phyloP scores from a whole-genome alignment of 2,888 invertebrate genomes.

The Xanthia icteritia region DNA sequence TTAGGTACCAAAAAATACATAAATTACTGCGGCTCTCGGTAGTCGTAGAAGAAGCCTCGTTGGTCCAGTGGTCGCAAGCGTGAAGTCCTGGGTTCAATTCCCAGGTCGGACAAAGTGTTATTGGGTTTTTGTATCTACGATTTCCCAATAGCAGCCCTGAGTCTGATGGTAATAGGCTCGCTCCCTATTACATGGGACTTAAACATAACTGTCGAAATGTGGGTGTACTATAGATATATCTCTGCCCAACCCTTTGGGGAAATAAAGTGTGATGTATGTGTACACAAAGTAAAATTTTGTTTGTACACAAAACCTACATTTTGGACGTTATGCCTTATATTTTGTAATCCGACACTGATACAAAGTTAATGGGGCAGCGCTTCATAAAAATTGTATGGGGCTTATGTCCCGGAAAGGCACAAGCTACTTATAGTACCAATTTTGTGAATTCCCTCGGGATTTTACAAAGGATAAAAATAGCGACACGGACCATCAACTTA shows the following conservation, averaged over 20 bases:
- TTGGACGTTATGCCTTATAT: constrained; percentile 14
- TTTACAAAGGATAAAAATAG: constrained; percentile 35
- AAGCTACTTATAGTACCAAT: constrained; percentile 43
- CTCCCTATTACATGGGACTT: not conserved
- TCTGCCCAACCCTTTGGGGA: not conserved
- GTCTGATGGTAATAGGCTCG: not conserved
- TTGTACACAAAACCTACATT: not conserved
- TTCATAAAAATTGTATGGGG: constrained; percentile 53
- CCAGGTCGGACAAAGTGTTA: not conserved
- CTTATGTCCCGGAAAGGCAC: constrained; percentile 48
- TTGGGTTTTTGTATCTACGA: not conserved
- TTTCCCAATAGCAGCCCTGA: not conserved
- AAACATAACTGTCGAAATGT: not conserved
- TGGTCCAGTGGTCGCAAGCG: not conserved
- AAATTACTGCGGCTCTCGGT: not conserved
- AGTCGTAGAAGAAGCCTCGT: not conserved
- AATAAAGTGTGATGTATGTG: not conserved
- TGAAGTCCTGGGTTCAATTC: not conserved
- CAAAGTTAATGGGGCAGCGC: constrained; percentile 54
- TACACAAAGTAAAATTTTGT: not conserved
- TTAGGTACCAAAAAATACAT: not conserved
- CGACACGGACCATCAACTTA: constrained; percentile 45
- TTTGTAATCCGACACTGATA: constrained; percentile 47
- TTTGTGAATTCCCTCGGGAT: constrained; percentile 22
- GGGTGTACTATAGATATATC: not conserved